Evolutionary conservation across 2,113 vertebrate species (phyloP).

Genomic region (Paracanthobrama guichenoti): DNA sequence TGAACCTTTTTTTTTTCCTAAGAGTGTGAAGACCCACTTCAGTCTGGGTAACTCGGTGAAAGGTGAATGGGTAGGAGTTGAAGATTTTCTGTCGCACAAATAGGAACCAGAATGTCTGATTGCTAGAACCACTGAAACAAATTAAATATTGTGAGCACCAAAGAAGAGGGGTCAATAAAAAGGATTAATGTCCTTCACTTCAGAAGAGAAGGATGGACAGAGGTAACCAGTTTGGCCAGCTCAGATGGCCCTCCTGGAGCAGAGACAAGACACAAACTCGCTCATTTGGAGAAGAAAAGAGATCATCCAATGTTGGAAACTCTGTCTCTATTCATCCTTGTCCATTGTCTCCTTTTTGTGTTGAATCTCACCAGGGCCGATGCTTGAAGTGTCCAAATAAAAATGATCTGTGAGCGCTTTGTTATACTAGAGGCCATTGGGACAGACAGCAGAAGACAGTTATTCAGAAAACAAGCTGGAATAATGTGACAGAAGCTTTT

Average conservation of each 20-base stretch:
- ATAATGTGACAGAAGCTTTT: constrained; percentile 18
- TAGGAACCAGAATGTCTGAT: background rate
- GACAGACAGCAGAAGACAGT: background rate
- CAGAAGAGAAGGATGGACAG: constrained; percentile 7
- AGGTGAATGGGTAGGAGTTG: background rate
- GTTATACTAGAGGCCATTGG: constrained; percentile 7
- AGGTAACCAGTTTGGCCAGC: background rate
- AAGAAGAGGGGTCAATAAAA: constrained; percentile 20
- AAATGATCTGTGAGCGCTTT: constrained; percentile 21
- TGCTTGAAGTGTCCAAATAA: background rate
- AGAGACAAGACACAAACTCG: background rate
- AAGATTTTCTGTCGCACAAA: background rate
- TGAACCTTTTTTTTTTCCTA: too few relatives aligned
- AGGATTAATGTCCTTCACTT: constrained; percentile 25
- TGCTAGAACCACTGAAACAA: constrained; percentile 6
- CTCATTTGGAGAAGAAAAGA: constrained; percentile 13
- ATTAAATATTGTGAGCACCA: constrained; percentile 22
- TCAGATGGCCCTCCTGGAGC: background rate
- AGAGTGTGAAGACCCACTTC: background rate
- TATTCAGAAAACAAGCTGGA: constrained; percentile 7
- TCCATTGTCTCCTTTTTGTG: background rate
- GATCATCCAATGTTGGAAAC: background rate
- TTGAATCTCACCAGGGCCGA: background rate
- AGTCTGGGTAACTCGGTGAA: background rate
- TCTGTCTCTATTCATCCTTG: background rate